These are phyloP conservation scores for Hirudinaria manillensis DNA, from an alignment of 2,888 invertebrate genomes.

Conservation along the genomic window DNA sequence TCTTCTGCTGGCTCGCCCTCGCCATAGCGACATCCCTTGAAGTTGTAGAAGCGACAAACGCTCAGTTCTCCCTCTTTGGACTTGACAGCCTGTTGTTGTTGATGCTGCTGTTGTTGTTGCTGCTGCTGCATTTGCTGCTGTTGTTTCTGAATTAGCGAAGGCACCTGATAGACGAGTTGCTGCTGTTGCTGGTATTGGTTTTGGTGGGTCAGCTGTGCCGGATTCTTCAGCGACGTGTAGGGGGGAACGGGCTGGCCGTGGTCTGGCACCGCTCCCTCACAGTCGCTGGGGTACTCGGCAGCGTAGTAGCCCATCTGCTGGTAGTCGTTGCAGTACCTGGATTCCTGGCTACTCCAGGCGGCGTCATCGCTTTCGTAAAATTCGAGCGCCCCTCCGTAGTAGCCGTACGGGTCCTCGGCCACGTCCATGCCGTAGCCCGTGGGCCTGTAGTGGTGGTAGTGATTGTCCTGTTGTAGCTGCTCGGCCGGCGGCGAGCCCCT, in stretches of 20 bases:
- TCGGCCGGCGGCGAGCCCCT: neutral
- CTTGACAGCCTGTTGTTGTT: neutral
- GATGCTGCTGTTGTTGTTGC: neutral
- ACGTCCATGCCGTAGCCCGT: neutral
- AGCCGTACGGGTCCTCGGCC: neutral
- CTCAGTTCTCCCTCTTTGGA: neutral
- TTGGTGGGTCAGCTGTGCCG: neutral
- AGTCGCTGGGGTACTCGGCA: constrained; percentile 13
- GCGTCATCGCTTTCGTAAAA: constrained; percentile 6
- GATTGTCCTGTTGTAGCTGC: neutral
- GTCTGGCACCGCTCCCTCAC: neutral
- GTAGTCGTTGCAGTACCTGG: constrained; percentile 9
- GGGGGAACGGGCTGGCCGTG: neutral
- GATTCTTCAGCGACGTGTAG: neutral
- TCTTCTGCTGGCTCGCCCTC: neutral
- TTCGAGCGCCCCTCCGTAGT: neutral
- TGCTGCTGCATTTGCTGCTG: neutral
- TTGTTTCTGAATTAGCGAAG: neutral
- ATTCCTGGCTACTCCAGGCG: constrained; percentile 10
- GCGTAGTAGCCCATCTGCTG: constrained; percentile 3
- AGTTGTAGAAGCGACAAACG: constrained; percentile 25
- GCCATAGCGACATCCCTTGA: neutral
- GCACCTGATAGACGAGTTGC: neutral
- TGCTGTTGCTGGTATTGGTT: neutral
- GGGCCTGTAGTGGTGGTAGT: neutral